Base-by-base conservation (phyloP, 2,797 vertebrate genomes). In the Denticeps clupeoides region DNA sequence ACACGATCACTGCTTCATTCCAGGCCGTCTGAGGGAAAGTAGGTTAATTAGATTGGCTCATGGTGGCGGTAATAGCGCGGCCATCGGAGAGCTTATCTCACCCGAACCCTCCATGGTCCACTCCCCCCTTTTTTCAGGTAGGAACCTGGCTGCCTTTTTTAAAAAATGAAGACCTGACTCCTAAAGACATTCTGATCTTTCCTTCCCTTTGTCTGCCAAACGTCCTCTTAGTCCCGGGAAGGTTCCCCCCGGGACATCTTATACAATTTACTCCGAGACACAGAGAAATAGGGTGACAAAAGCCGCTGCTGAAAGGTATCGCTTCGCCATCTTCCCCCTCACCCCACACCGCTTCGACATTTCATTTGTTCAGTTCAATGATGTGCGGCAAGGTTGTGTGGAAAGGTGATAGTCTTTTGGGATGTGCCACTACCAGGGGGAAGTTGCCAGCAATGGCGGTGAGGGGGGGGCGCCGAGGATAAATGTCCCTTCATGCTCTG, bases 321-420 rank as follows among this genome's bases (percentile, higher is more conserved):
- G 72, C 77, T 81, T 82, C 78, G 72, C 77, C 69, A 73, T 80
- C 70, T 65, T 68, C 64, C 69, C 70, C 75, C 70, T 67, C 44
- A 4, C n/a, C n/a, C n/a, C n/a, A n/a, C n/a, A n/a, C 66, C 52
- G 67, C 67, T 71, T 67, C 64, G 74, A 73, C 67, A 58, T 77
- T 73, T 79, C 72, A 78, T 80, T 85, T 86, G 81, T 82, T 82
- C 77, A 77, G 71, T 82, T 68, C 77, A 78, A 70, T 79, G 82
- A 84, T 85, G 75, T 77, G 72, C 80, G 78, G 79, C 73, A 54
- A 72, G 74, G 81, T 77, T 79, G 73, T 69, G 57, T 80, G 80
- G 80, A 78, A 79, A 80, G 72, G 71, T 71, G 74, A 81, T 78
- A 62, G 62, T 79, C 79, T 73, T 70, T 31, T 60, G 75, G 80